A percentile compares a stretch with the other conserved stretches of the same genome.
Conservation (phyloP, 2,888 invertebrate species). For the Spialia ferax region DNA sequence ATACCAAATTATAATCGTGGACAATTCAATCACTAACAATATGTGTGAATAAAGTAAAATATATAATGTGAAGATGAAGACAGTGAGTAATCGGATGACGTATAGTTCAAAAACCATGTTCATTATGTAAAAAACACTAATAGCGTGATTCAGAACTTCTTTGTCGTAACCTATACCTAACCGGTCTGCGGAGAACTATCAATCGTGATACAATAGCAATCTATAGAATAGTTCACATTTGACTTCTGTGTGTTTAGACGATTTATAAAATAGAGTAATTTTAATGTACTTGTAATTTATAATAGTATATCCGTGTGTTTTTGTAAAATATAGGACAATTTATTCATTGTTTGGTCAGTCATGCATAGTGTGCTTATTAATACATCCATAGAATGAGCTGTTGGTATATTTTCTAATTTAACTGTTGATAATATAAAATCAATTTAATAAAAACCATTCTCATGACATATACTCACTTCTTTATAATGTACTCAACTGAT, state of each 20-base stretch:
- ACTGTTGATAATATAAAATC: neutral
- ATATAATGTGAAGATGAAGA: neutral
- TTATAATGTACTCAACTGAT: no score
- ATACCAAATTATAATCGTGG: constrained; percentile 91
- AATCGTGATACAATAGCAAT: neutral
- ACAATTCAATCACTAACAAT: neutral
- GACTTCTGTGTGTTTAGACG: constrained; percentile 11
- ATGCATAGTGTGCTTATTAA: no score
- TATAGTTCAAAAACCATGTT: constrained; percentile 44
- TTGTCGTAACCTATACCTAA: neutral
- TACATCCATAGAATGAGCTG: neutral
- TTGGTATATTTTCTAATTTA: neutral
- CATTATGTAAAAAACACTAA: constrained; percentile 3
- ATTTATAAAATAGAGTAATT: constrained; percentile 5
- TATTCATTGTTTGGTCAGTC: no score
- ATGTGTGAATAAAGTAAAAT: neutral
- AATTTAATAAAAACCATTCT: neutral
- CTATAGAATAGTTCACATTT: constrained; percentile 10
- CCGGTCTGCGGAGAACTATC: neutral
- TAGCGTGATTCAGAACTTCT: constrained; percentile 12
- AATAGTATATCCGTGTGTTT: neutral
- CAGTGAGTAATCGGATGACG: neutral
- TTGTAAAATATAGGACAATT: neutral
- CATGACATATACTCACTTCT: no score
- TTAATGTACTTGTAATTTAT: neutral